Conservation (phyloP, 1,140 invertebrate genomes). For the Sminthurides bifidus region DNA sequence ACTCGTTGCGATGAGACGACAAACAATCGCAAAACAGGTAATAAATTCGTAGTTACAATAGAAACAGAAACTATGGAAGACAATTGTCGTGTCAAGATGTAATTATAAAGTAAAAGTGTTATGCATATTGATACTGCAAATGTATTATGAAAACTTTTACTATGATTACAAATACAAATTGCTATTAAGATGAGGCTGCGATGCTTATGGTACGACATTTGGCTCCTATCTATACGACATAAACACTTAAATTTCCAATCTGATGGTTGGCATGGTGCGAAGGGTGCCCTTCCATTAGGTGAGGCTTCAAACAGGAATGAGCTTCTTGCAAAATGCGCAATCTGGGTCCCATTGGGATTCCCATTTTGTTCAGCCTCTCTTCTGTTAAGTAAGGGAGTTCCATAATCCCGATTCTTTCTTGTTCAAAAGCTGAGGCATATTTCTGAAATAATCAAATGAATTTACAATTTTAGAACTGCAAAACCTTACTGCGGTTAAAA, state of each 20-base stretch:
- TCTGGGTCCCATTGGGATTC: conserved; percentile 75
- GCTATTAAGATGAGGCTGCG: no score
- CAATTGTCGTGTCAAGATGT: no score
- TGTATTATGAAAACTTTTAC: no score
- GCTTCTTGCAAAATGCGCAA: conserved; percentile 81
- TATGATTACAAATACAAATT: no score
- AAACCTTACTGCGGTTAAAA: no score
- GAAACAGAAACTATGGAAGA: no score
- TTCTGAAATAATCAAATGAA: conserved; percentile 51
- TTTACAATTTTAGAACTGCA: not conserved
- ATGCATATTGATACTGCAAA: no score
- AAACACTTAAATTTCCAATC: conserved; percentile 30
- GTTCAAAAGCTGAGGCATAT: conserved; percentile 72
- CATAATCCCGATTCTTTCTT: conserved; percentile 79
- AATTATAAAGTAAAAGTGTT: no score
- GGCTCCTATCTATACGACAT: conserved; percentile 23
- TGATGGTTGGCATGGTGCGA: conserved; percentile 15
- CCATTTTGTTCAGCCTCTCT: conserved; percentile 74
- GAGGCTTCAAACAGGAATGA: conserved; percentile 38
- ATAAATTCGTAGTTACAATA: no score
- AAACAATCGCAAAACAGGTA: no score
- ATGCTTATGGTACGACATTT: no score
- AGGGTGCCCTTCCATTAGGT: conserved; percentile 19
- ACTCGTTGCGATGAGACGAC: no score
- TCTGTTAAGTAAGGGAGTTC: conserved; percentile 85